Base-by-base conservation (phyloP, 1,140 invertebrate species). In the Saccostrea echinata region DNA sequence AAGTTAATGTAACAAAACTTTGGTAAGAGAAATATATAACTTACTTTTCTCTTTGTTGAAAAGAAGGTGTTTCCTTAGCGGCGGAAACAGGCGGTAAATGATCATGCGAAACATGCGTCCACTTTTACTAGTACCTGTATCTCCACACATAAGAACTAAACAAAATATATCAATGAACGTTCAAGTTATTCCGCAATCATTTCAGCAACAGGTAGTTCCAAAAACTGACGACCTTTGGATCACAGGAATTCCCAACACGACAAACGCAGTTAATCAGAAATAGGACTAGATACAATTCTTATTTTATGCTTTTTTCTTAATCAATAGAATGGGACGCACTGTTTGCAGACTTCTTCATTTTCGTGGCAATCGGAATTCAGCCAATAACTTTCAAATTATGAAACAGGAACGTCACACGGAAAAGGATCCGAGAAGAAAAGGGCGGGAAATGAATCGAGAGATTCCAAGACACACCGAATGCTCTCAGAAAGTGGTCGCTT, bases 41-140 rank as follows among this genome's bases (percentile, higher is more conserved):
- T 93, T 90, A 93, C 92, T 85, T 84, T 93, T 93, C 86, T 93
- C 92, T 89, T 90, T 89, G 33, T 90, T 91, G 71, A 93, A 92
- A 35, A 93, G 89, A 87, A 92, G 87, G 68, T 93, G 92, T 87
- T 93, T 93, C 86, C 92, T 86, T 76, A 93, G 85, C 61, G 91
- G 92, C 33, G 91, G 92, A 88, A 93, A 93, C 81, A 93, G 91
- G 80, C 91, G 91, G 85, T 93, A 93, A 27, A 93, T 89, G 33
- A 93, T 93, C 92, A 93, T 93, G 52, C 92, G 92, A 91, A 93
- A 93, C 92, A 93, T 93, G 85, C 91, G 91, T 86, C 91, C 89
- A 24, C 91, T 90, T 86, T 90, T 91, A 27, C 68, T 76, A 27
- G 27, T 18, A 33, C 68, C 27, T 76, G 68, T 76, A 33, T 33